Base-by-base conservation (phyloP, 2,797 vertebrate species). In the Staurois parvus region DNA sequence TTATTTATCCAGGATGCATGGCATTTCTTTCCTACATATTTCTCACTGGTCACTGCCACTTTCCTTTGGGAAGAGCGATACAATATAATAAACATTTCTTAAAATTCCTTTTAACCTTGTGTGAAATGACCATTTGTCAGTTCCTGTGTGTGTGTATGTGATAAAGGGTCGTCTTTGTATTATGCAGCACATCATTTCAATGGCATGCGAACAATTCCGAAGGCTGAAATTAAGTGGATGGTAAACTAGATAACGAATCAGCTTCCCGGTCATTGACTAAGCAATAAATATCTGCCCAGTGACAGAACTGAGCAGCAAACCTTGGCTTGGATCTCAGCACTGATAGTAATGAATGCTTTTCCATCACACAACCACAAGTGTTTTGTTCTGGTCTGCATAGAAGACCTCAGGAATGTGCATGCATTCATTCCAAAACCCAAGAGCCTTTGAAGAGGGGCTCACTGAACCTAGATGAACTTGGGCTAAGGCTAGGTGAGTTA, bases 141-240 rank as follows among this genome's bases (percentile, higher is more conserved):
- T 56, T 83, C 79, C 76, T 75, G 42, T 42, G 40, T 59, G 52
- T 56, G 48, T 52, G 11, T 15, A 12, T 28, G n/a, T 83, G 81
- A 87, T 87, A 87, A 87, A 78, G 81, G 81, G 29, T 75, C 64
- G 70, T 79, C 80, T 83, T 78, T 86, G 85, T 83, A 52, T 74
- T 83, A 48, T 73, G 34, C 52, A 85, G 80, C 28, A 76, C 45
- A 83, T 87, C 89, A 89, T 89, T 87, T 29, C 29, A 86, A 89
- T 88, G 76, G 89, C 89, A 90, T 90, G 86, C 74, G 66, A 88
- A 82, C 86, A 80, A 88, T 84, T 87, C 78, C 76, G 79, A 81
- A 86, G 75, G 76, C 77, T 76, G 70, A 85, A 79, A 85, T 88
- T 79, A 88, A 89, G 85, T 45, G 85, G 85, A 85, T 79, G 81